These are phyloP conservation scores for Hybos culiciformis DNA, from an alignment of 2,888 invertebrate genomes.

Conservation along the genomic window DNA sequence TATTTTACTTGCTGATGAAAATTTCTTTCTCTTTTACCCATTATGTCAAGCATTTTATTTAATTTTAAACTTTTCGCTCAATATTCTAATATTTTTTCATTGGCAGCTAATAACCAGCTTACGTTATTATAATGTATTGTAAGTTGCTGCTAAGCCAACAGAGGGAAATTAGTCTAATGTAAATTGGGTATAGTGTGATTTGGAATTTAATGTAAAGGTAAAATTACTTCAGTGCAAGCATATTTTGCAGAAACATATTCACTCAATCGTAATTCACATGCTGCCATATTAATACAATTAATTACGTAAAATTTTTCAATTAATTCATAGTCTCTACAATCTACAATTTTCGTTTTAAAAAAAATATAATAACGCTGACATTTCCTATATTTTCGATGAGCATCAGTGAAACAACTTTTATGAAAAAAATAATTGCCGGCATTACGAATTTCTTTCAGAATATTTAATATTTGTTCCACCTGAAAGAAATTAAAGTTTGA, in stretches of 20 bases:
- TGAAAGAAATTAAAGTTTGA: constrained; percentile 1
- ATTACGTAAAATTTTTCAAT: constrained; percentile 31
- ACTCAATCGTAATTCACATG: constrained; percentile 52
- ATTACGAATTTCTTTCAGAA: constrained; percentile 49
- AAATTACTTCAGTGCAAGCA: constrained; percentile 47
- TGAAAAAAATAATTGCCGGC: constrained; percentile 59
- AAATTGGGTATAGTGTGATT: no score
- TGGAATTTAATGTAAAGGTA: no score
- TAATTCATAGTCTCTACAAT: constrained; percentile 24
- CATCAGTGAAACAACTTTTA: constrained; percentile 44
- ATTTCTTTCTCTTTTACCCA: no score
- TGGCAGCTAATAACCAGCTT: no score
- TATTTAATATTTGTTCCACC: constrained; percentile 38
- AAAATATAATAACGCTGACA: constrained; percentile 54
- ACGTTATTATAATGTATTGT: background rate
- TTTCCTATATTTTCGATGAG: constrained; percentile 66
- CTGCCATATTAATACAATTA: constrained; percentile 59
- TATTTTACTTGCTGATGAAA: no score
- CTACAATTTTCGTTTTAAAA: constrained; percentile 18
- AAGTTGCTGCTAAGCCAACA: background rate
- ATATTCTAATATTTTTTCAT: no score
- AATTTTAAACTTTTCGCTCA: no score
- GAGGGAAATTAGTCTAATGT: no score
- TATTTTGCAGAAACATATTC: constrained; percentile 46
- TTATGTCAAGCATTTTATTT: no score